A percentile compares a stretch with the other conserved stretches of the same genome.
These are phyloP conservation scores for Crypturellus undulatus DNA, from an alignment of 2,113 vertebrate species.

Conservation along the genomic window DNA sequence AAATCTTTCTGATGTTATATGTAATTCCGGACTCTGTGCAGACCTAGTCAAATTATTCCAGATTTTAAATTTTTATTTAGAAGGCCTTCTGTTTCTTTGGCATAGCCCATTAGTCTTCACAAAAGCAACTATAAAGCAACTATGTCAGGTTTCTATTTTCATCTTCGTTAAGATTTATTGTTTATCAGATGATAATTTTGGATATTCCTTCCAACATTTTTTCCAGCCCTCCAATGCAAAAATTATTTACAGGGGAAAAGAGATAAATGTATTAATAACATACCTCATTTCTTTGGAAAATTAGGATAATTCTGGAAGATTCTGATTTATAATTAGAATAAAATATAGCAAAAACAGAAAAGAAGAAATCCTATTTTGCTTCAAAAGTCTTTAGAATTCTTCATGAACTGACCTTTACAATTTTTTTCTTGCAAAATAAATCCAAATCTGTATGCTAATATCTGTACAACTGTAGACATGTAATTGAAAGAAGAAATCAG, in stretches of 20 bases:
- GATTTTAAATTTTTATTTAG: background rate
- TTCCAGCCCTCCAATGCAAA: background rate
- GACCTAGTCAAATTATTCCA: background rate
- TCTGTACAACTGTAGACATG: background rate
- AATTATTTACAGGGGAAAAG: background rate
- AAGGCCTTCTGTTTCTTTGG: background rate
- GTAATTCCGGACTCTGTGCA: rapidly evolving
- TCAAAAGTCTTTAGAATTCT: background rate
- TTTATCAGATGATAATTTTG: background rate
- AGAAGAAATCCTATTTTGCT: background rate
- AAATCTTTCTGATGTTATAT: background rate
- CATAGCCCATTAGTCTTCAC: background rate
- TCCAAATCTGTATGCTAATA: background rate
- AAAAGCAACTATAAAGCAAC: background rate
- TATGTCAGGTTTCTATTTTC: background rate
- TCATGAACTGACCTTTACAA: background rate
- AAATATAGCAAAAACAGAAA: background rate
- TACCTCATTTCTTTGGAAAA: background rate
- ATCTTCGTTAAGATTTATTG: background rate
- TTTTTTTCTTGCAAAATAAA: background rate
- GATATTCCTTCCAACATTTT: background rate
- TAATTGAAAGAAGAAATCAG: background rate
- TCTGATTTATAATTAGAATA: background rate
- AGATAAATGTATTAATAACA: rapidly evolving
- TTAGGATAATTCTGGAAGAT: background rate